Conservation (phyloP, 2,888 invertebrate species). For the Agonopterix subpropinquella region DNA sequence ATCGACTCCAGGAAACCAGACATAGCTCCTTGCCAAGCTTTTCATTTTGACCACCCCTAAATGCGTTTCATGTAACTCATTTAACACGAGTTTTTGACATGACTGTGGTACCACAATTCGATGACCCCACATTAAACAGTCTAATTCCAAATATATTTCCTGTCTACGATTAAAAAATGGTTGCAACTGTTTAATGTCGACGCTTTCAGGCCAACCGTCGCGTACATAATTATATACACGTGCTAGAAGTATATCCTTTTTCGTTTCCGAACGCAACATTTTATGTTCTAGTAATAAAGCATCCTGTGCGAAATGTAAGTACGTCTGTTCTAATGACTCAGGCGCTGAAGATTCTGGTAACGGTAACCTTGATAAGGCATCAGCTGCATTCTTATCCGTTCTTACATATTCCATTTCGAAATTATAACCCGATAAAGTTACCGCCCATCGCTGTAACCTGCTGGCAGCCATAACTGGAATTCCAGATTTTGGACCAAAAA, state of each 20-base stretch:
- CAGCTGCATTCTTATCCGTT: conserved; percentile 1
- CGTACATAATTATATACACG: conserved; percentile 6
- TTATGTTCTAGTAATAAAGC: too few species aligned
- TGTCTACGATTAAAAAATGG: conserved; percentile 4
- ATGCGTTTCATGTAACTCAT: conserved; percentile 6
- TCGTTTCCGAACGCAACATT: background rate
- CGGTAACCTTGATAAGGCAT: conserved; percentile 5
- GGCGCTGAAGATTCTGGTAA: background rate
- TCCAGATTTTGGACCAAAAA: conserved; percentile 14
- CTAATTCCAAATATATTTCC: conserved; percentile 8
- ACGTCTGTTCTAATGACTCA: too few species aligned
- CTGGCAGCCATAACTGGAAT: conserved; percentile 12
- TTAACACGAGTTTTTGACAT: conserved; percentile 1
- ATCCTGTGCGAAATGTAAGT: too few species aligned
- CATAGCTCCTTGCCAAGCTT: conserved; percentile 4
- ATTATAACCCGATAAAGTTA: conserved; percentile 6
- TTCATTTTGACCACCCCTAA: conserved; percentile 10
- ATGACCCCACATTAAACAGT: conserved; percentile 12
- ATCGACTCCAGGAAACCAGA: background rate
- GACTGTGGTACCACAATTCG: conserved; percentile 8
- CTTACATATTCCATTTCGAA: conserved; percentile 2
- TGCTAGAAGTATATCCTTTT: conserved; percentile 3
- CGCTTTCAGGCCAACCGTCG: conserved; percentile 12
- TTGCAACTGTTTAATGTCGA: conserved; percentile 2
- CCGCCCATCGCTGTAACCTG: conserved; percentile 8